Percentiles rank a stretch among this genome's conserved stretches.
phyloP scores from a whole-genome alignment of 1,140 invertebrate species.

The Hermetia illucens region DNA sequence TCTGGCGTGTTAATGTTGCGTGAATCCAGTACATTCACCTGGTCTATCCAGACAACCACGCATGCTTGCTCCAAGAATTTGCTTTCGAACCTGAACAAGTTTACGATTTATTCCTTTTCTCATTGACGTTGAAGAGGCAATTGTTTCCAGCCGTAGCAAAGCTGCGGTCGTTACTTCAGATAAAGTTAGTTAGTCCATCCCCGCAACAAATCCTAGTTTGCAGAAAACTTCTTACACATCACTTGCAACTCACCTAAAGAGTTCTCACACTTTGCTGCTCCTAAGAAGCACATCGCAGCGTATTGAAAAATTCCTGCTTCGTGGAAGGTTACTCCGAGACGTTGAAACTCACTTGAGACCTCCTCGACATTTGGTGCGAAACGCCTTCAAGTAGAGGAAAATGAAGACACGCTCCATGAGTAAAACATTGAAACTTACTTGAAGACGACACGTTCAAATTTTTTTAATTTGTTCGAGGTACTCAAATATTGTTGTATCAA shows the following conservation, averaged over 20 bases:
- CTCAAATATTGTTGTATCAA: conserved; percentile 23
- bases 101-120: too few species aligned
- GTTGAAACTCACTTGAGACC: conserved; percentile 22
- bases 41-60: too few species aligned
- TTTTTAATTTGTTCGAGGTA: conserved; percentile 24
- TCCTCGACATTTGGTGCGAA: conserved; percentile 24
- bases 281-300: conserved; percentile 26
- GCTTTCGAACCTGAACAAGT: too few species aligned
- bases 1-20: too few species aligned
- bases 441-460: conserved; percentile 24
- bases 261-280: conserved; percentile 24
- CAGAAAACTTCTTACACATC: too few species aligned
- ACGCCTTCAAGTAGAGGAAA: conserved; percentile 12
- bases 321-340: conserved; percentile 22
- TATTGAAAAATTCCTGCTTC: conserved; percentile 24
- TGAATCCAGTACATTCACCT: too few species aligned
- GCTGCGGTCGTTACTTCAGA: too few species aligned
- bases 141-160: too few species aligned
- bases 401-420: background rate
- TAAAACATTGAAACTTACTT: conserved; percentile 14
- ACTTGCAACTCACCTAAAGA: conserved; percentile 9
- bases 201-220: too few species aligned
- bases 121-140: too few species aligned
- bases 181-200: too few species aligned
- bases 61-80: too few species aligned